Evolutionary conservation across 2,797 vertebrate species (phyloP).

Genomic region (Serranus cabrilla): DNA sequence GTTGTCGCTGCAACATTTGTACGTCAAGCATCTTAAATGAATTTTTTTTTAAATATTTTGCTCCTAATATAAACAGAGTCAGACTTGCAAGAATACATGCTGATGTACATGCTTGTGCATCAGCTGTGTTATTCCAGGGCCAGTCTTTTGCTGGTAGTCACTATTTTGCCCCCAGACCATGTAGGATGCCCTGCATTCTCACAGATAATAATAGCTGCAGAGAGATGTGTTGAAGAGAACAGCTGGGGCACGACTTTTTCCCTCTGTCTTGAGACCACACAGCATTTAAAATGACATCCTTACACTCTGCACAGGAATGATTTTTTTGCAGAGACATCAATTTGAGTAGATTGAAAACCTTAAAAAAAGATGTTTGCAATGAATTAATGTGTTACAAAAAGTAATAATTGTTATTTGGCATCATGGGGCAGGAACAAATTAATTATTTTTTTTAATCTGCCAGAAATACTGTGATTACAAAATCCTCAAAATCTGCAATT

Average conservation of each 20-base stretch:
- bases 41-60: not conserved
- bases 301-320: constrained; percentile 14
- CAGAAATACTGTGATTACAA: constrained; percentile 14
- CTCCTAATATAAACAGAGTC: not conserved
- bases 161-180: constrained; percentile 71
- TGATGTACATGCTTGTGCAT: constrained; percentile 6
- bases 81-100: constrained; percentile 22
- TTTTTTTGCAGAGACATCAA: constrained; percentile 11
- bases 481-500: constrained; percentile 8
- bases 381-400: not conserved
- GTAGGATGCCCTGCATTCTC: constrained; percentile 79
- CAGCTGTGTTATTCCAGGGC: constrained; percentile 78
- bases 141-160: constrained; percentile 67
- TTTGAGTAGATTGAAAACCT: constrained; percentile 4
- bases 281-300: constrained; percentile 46
- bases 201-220: constrained; percentile 82
- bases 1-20: not conserved
- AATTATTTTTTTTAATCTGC: not conserved
- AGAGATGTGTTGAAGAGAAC: constrained; percentile 65
- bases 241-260: constrained; percentile 54
- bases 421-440: not conserved
- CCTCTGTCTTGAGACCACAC: constrained; percentile 46
- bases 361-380: not conserved
- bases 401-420: not conserved
- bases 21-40: not conserved